These are phyloP conservation scores for Drosophila kohkoa DNA, from an alignment of 1,140 invertebrate species.

Conservation along the genomic window DNA sequence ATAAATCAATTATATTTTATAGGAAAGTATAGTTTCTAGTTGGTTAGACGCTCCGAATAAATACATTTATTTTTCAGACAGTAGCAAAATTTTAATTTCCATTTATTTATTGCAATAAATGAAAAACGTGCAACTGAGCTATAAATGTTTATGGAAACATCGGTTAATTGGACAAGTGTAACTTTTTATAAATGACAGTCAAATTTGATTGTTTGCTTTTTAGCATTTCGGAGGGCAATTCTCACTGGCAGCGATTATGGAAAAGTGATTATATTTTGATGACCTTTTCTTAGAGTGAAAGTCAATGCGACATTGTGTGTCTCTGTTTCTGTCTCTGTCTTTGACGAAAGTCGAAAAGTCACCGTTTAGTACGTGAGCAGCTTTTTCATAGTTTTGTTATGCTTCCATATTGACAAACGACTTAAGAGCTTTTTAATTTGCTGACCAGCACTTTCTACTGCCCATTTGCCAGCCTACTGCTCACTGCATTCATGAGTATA, in stretches of 20 bases:
- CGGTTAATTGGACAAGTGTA: no score
- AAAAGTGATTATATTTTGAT: conserved; percentile 7
- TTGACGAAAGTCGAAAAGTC: not conserved
- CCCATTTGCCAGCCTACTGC: conserved; percentile 22
- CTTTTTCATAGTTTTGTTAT: conserved; percentile 61
- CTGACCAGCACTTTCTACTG: conserved; percentile 49
- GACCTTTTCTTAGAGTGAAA: conserved; percentile 34
- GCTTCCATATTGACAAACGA: conserved; percentile 68
- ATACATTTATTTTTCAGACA: no score
- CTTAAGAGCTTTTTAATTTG: conserved; percentile 47
- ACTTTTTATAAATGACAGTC: not conserved
- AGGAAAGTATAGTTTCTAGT: no score
- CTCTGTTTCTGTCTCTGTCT: not conserved
- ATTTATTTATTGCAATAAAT: no score
- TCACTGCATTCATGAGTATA: not conserved
- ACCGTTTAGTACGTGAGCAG: conserved; percentile 41
- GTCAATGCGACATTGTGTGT: conserved; percentile 32
- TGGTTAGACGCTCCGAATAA: no score
- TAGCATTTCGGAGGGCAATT: not conserved
- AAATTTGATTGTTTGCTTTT: not conserved
- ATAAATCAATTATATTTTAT: no score
- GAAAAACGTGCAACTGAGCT: no score
- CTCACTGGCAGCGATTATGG: not conserved
- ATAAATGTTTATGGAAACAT: no score
- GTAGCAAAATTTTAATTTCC: no score